phyloP scores from a whole-genome alignment of 2,888 invertebrate species.

The Epirrhoe tristata region DNA sequence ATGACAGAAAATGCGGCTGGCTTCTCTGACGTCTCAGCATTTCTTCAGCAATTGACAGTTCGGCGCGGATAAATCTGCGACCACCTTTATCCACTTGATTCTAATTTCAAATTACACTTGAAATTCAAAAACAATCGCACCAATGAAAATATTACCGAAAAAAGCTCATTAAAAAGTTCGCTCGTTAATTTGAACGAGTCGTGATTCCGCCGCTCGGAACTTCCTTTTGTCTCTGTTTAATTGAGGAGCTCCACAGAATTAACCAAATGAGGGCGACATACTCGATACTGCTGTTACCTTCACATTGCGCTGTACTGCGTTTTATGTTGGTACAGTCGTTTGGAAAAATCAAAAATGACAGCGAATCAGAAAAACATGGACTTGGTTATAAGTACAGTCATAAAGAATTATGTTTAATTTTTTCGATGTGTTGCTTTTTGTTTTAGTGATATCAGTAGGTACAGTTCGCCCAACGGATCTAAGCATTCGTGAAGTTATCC shows the following conservation, averaged over 20 bases:
- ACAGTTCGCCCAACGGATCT: too few species aligned
- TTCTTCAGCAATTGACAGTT: too few species aligned
- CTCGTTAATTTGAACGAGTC: conserved; percentile 72
- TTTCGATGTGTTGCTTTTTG: too few species aligned
- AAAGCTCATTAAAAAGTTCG: conserved; percentile 79
- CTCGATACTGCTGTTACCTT: conserved; percentile 31
- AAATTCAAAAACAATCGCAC: conserved; percentile 28
- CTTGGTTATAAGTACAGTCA: too few species aligned
- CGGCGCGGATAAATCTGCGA: too few species aligned
- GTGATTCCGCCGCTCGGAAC: conserved; percentile 70
- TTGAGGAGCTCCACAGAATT: conserved; percentile 76
- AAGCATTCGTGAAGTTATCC: too few species aligned
- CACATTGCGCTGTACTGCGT: conserved; percentile 41
- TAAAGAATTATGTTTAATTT: too few species aligned
- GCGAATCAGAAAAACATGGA: too few species aligned
- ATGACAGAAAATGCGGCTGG: too few species aligned
- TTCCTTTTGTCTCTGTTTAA: conserved; percentile 78
- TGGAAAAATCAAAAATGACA: conserved; percentile 1
- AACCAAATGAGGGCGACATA: conserved; percentile 79
- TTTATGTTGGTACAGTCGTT: conserved; percentile 37
- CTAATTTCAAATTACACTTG: neutral
- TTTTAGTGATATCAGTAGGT: too few species aligned
- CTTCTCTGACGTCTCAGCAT: too few species aligned
- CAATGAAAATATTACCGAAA: conserved; percentile 45
- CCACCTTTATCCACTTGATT: neutral